Conservation (phyloP, 2,797 vertebrate genomes). For the Aphelocoma californica region DNA sequence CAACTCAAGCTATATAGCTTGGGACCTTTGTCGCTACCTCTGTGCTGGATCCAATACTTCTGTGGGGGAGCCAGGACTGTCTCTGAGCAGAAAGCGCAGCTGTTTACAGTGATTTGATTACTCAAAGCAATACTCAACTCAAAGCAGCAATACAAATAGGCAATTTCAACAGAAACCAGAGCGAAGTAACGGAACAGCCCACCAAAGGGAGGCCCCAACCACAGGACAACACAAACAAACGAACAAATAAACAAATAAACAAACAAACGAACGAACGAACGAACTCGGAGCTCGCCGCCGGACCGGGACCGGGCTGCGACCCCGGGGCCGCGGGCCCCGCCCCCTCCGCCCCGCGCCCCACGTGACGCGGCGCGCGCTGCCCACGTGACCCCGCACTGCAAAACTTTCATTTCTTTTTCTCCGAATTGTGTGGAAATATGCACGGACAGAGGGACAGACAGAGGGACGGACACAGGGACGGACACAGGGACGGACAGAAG, state of each 20-base stretch:
- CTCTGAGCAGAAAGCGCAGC: neutral
- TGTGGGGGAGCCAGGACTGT: fast-evolving
- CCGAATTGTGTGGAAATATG: neutral
- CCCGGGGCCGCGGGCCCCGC: no score
- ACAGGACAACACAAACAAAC: neutral
- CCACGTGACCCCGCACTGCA: neutral
- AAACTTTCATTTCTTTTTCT: neutral
- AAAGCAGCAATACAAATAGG: neutral
- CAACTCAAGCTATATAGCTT: neutral
- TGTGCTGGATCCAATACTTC: neutral
- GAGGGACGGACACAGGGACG: neutral
- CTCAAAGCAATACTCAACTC: neutral
- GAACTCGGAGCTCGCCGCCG: no score
- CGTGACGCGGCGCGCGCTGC: no score
- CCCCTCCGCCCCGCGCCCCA: no score
- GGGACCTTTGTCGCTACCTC: neutral
- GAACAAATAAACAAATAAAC: neutral
- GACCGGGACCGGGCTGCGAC: no score
- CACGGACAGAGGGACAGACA: neutral
- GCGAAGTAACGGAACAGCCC: fast-evolving
- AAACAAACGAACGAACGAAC: no score
- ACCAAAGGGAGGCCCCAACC: no score
- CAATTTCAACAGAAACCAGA: neutral
- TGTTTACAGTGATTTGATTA: neutral
- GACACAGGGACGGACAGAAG: neutral